Evolutionary conservation across 2,113 vertebrate species (phyloP).

Genomic region (Gallinago paraguaiae): DNA sequence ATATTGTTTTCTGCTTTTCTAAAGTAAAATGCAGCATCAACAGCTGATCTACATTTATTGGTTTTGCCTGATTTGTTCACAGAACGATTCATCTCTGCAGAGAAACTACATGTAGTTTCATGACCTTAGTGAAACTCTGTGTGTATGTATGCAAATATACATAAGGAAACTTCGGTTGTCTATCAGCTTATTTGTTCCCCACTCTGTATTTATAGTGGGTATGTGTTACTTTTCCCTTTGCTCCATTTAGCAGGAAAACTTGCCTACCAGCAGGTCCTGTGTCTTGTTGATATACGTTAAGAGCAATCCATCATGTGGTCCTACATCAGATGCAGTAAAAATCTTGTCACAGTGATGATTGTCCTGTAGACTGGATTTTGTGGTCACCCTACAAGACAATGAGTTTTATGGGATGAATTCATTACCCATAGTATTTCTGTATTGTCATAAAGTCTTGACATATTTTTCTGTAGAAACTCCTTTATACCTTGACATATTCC

Average conservation of each 20-base stretch:
- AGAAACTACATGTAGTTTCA: not conserved
- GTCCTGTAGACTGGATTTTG: not conserved
- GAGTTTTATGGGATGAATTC: not conserved
- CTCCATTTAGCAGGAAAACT: not conserved
- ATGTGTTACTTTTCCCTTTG: not conserved
- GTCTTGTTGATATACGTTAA: slow-evolving; percentile 61
- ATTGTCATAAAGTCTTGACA: not conserved
- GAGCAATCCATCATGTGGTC: slow-evolving; percentile 52
- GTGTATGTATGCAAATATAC: not conserved
- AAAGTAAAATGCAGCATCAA: not conserved
- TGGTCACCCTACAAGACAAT: slow-evolving; percentile 35
- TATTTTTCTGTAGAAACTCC: not conserved
- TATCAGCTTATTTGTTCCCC: not conserved
- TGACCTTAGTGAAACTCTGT: not conserved
- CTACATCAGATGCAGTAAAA: not conserved
- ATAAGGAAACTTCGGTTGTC: not conserved
- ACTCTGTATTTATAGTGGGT: not conserved
- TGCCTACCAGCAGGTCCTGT: slow-evolving; percentile 67
- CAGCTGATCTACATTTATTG: not conserved
- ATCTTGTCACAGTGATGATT: not conserved
- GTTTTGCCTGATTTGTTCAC: not conserved
- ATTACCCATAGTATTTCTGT: not conserved
- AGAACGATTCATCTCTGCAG: not conserved
- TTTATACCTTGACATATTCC: not conserved
- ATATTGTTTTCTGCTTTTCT: not conserved